Evolutionary conservation across 2,113 vertebrate genomes (phyloP), one percentile per base, ranked within the genome.

Genomic region (Pao palembangensis): DNA sequence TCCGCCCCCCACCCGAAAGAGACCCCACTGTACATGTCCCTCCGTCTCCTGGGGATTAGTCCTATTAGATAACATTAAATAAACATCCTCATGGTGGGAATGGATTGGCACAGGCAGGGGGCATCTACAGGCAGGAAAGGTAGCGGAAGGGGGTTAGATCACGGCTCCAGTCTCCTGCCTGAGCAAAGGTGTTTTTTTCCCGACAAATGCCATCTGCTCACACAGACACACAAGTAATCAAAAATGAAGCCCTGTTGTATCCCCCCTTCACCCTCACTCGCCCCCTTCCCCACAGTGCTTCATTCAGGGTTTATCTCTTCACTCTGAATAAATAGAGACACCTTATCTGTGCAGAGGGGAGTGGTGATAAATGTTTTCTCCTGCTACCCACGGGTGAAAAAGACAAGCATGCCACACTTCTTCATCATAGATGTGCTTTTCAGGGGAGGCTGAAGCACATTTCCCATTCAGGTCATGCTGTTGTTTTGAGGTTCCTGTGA

Each of bases 141-240:
- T 11, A 44, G 54, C 41, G 71, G n/a, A 65, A 56, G 55, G 67
- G 43, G 65, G 71, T 62, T 78, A 75, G 64, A 76, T 69, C 54
- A 53, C 44, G 58, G 75, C 61, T 77, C 65, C 61, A 68, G 70
- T 63, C 48, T 67, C 59, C 76, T 71, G 48, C 55, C 69, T 61
- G 62, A 69, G 55, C 44, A 20, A 38, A 61, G 75, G 64, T 57
- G 67, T 48, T 55, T 70, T 67, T 67, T 34, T 25, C n/a, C n/a
- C n/a, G n/a, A n/a, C 67, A 76, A 58, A 76, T 72, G 75, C 87
- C 87, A 88, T 92, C 84, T 91, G 89, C 76, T 82, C 81, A 63
- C 69, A 60, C 43, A 67, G 68, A 64, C 69, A 75, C 71, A 65
- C 61, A 69, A 63, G 65, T 62, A 65, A 71, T 72, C 63, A 53